A percentile compares a stretch with the other conserved stretches of the same genome.
Conservation (phyloP, 2,797 vertebrate genomes). For the Synaphobranchus kaupii region DNA sequence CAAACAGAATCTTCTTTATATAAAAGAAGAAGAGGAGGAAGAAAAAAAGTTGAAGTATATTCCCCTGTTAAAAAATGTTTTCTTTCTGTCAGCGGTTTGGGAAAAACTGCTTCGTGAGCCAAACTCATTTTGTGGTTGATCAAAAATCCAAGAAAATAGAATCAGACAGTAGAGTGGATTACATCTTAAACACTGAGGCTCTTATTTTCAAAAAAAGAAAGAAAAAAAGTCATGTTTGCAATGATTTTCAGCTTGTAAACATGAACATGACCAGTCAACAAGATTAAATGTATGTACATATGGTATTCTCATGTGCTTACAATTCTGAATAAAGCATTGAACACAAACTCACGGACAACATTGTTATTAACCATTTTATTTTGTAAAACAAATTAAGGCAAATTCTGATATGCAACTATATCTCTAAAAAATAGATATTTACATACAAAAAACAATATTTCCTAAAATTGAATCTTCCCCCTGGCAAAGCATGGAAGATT, state of each 20-base stretch:
- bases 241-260: constrained; percentile 32
- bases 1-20: constrained; percentile 42
- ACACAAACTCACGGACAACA: constrained; percentile 38
- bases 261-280: neutral
- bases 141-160: constrained; percentile 51
- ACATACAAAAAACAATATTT: constrained; percentile 42
- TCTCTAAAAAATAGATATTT: constrained; percentile 51
- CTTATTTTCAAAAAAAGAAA: constrained; percentile 34
- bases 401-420: constrained; percentile 55
- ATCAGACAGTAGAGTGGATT: constrained; percentile 53
- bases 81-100: constrained; percentile 64
- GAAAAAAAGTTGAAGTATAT: constrained; percentile 50
- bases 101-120: constrained; percentile 51
- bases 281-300: neutral
- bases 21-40: constrained; percentile 28
- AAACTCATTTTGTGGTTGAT: constrained; percentile 51
- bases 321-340: neutral
- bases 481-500: constrained; percentile 56
- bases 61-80: constrained; percentile 62
- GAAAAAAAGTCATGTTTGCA: constrained; percentile 31
- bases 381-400: constrained; percentile 56
- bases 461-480: constrained; percentile 45
- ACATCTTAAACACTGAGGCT: constrained; percentile 50
- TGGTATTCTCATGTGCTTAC: neutral
- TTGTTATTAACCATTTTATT: constrained; percentile 59